phyloP scores from a whole-genome alignment of 2,888 invertebrate genomes.

The Phlogophora meticulosa region DNA sequence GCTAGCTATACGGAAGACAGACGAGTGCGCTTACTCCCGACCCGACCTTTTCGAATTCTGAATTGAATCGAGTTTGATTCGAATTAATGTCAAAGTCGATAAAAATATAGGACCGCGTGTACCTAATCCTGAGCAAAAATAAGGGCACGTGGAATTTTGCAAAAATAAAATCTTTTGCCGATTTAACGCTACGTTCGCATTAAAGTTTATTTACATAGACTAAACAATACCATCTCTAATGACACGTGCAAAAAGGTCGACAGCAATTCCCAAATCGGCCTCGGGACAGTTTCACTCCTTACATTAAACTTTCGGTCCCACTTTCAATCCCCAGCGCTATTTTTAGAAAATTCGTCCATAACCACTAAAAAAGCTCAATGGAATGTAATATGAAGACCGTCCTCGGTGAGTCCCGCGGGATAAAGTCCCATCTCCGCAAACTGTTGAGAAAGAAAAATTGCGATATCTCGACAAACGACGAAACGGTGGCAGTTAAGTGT shows the following conservation, averaged over 20 bases:
- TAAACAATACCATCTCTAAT: constrained; percentile 23
- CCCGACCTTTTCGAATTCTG: neutral
- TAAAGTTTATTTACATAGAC: neutral
- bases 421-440: constrained; percentile 30
- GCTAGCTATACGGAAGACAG: neutral
- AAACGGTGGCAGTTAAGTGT: constrained; percentile 41
- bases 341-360: constrained; percentile 48
- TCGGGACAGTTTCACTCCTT: constrained; percentile 21
- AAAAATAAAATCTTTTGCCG: neutral
- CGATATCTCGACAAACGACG: constrained; percentile 36
- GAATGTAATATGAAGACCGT: constrained; percentile 51
- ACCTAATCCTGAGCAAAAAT: neutral
- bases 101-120: neutral
- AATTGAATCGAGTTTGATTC: constrained; percentile 9
- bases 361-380: constrained; percentile 35
- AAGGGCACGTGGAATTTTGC: neutral
- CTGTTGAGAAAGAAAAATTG: constrained; percentile 45
- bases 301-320: constrained; percentile 48
- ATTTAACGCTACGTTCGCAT: neutral
- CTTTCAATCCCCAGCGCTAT: constrained; percentile 51
- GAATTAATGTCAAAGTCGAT: constrained; percentile 1
- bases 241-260: constrained; percentile 28
- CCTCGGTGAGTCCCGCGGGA: constrained; percentile 39
- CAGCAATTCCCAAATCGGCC: constrained; percentile 34
- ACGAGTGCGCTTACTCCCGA: neutral